Conservation (phyloP, 1,140 invertebrate species). For the Neodiprion virginianus region DNA sequence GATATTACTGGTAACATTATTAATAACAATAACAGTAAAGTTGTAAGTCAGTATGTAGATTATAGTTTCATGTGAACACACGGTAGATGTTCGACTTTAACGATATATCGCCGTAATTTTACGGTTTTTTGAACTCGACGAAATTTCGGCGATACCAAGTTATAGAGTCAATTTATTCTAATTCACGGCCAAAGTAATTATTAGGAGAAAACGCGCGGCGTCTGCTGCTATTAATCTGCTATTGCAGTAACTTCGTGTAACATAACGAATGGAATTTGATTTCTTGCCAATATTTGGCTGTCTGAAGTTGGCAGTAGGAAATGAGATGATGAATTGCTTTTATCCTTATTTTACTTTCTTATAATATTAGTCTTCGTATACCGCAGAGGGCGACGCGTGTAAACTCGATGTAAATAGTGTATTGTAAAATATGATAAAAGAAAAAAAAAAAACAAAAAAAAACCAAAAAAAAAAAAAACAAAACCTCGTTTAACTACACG, state of each 20-base stretch:
- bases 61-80: conserved; percentile 7
- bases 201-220: conserved; percentile 8
- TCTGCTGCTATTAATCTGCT: background rate
- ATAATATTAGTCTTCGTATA: too few species aligned
- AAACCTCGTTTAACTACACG: background rate
- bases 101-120: background rate
- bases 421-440: conserved; percentile 33
- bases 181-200: conserved; percentile 19
- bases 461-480: background rate
- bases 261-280: background rate
- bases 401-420: conserved; percentile 37
- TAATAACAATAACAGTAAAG: background rate
- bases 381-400: background rate
- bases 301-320: too few species aligned
- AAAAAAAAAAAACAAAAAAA: background rate
- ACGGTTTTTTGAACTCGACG: background rate
- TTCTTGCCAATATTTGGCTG: too few species aligned
- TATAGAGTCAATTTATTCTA: background rate
- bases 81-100: background rate
- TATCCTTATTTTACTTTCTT: too few species aligned
- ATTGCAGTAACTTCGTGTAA: background rate
- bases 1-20: background rate
- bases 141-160: background rate
- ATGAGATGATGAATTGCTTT: too few species aligned
- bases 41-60: background rate